A percentile compares a stretch with the other conserved stretches of the same genome.
Evolutionary conservation across 2,113 vertebrate genomes (phyloP).

Genomic region (Nipponia nippon): DNA sequence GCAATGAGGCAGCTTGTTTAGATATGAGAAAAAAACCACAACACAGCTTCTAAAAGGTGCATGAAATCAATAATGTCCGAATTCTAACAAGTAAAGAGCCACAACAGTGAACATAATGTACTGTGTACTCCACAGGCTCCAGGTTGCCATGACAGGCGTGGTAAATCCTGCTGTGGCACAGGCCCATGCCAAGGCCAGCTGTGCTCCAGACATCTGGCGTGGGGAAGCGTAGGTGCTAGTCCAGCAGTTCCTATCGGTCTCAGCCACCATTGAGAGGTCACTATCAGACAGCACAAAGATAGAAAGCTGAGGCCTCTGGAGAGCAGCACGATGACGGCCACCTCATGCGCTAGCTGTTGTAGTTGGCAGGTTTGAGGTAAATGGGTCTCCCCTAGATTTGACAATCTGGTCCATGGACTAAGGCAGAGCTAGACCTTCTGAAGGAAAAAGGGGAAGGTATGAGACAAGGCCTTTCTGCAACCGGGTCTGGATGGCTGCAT

Average conservation of each 20-base stretch:
- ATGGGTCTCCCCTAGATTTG: neutral
- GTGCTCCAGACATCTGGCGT: neutral
- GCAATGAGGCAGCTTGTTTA: neutral
- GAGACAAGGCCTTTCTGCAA: neutral
- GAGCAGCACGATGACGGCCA: neutral
- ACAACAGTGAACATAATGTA: neutral
- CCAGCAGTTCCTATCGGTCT: neutral
- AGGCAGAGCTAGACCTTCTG: neutral
- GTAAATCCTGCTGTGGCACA: neutral
- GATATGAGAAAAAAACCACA: neutral
- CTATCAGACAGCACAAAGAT: neutral
- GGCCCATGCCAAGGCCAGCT: neutral
- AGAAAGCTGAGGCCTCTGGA: neutral
- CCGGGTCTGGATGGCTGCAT: neutral
- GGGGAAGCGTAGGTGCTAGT: neutral
- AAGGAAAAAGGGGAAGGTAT: neutral
- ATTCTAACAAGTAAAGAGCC: neutral
- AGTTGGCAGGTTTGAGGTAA: neutral
- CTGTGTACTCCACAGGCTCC: neutral
- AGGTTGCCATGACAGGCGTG: neutral
- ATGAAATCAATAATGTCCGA: neutral
- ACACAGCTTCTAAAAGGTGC: neutral
- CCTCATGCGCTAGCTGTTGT: neutral
- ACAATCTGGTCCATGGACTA: neutral
- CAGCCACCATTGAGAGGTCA: neutral